phyloP scores from a whole-genome alignment of 1,140 invertebrate genomes.

The Panagrolaimus sp. region DNA sequence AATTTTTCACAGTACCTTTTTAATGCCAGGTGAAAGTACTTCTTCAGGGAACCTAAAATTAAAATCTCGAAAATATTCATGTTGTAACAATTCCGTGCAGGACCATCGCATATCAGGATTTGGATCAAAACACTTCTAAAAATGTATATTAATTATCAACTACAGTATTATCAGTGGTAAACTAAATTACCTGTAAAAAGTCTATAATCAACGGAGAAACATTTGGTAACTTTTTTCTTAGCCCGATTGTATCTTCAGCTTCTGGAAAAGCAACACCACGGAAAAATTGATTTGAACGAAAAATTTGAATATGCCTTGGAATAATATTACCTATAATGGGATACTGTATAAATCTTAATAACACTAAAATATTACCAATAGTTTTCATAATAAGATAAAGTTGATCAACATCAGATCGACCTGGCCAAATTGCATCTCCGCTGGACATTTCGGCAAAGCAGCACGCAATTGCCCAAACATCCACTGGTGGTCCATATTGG shows the following conservation, averaged over 20 bases:
- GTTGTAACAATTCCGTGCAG: conserved; percentile 78
- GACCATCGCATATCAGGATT: conserved; percentile 83
- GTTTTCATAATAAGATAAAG: conserved; percentile 88
- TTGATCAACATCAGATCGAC: conserved; percentile 93
- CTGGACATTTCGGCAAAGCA: conserved; percentile 90
- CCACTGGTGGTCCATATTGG: conserved; percentile 89
- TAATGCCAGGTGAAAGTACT: not conserved
- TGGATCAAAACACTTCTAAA: conserved; percentile 84
- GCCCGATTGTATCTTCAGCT: conserved; percentile 65
- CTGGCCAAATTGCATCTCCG: conserved; percentile 89
- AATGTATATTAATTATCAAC: conserved; percentile 16
- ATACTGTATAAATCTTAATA: conserved; percentile 13
- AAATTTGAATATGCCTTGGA: conserved; percentile 86
- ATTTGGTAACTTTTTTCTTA: conserved; percentile 35
- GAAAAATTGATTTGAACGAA: conserved; percentile 90
- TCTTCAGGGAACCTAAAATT: not conserved
- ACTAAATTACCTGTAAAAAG: conserved; percentile 30
- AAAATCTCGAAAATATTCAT: conserved; percentile 71
- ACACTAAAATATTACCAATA: conserved; percentile 61
- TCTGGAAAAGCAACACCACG: conserved; percentile 78
- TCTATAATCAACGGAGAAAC: conserved; percentile 24
- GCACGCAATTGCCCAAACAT: conserved; percentile 87
- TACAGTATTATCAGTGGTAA: conserved; percentile 4
- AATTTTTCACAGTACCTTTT: too few relatives aligned
- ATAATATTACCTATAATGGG: conserved; percentile 72